phyloP scores from a whole-genome alignment of 2,113 vertebrate genomes.

The Athene noctua region DNA sequence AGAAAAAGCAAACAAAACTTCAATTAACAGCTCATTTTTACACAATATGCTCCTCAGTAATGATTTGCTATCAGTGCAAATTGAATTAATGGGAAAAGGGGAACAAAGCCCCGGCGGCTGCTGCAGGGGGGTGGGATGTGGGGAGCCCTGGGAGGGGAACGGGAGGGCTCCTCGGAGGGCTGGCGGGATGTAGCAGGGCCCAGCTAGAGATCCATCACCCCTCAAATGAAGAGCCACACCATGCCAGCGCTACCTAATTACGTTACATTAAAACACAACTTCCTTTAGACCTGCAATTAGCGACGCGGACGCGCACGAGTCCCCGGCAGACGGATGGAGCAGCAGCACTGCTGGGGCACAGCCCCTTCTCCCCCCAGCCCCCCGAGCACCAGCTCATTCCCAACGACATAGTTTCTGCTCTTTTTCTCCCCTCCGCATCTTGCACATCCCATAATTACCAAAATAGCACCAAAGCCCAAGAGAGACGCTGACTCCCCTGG shows the following conservation, averaged over 20 bases:
- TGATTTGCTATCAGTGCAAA: background rate
- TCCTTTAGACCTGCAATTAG: background rate
- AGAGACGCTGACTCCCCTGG: background rate
- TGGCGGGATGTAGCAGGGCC: background rate
- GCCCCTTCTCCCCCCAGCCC: background rate
- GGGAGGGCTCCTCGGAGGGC: background rate
- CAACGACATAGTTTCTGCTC: background rate
- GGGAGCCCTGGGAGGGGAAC: background rate
- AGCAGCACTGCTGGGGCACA: background rate
- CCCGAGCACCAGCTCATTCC: background rate
- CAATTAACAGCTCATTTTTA: background rate
- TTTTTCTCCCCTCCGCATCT: background rate
- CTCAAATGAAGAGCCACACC: background rate
- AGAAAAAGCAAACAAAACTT: slow-evolving; percentile 22
- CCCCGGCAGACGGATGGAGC: background rate
- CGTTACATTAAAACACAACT: background rate
- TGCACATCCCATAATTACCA: background rate
- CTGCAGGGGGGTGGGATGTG: background rate
- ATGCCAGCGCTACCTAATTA: background rate
- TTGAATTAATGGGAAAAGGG: background rate
- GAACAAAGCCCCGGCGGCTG: background rate
- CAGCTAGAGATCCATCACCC: background rate
- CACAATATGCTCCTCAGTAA: background rate
- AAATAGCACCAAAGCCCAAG: background rate
- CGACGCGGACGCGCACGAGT: rapidly evolving